phyloP scores from a whole-genome alignment of 1,140 invertebrate species.

The Panagrolaimus sp. region DNA sequence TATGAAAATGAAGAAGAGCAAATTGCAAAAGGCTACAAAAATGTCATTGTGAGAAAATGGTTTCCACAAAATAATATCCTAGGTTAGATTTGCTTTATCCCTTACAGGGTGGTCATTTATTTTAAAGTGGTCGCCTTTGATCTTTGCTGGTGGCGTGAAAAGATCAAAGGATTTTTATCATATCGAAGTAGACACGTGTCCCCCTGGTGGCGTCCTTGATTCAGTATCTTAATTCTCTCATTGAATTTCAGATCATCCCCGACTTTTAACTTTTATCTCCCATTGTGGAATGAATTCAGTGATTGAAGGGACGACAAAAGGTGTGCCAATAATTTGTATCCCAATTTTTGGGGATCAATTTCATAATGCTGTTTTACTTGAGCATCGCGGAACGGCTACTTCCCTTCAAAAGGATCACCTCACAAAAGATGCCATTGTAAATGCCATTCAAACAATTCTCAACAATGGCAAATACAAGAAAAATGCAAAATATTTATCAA shows the following conservation, averaged over 20 bases:
- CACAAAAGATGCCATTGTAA: constrained; percentile 18
- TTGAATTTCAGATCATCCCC: constrained; percentile 19
- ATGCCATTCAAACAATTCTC: constrained; percentile 20
- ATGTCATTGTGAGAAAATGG: constrained; percentile 16
- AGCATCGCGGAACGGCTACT: neutral
- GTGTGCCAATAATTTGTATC: constrained; percentile 73
- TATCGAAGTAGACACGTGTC: no score
- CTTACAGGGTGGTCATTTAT: no score
- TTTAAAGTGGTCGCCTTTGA: no score
- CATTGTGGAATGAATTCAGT: constrained; percentile 75
- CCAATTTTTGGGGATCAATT: constrained; percentile 44
- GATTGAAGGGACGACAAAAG: constrained; percentile 75
- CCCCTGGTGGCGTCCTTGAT: no score
- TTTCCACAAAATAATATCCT: constrained; percentile 22
- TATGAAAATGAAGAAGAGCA: constrained; percentile 25
- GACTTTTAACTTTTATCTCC: constrained; percentile 68
- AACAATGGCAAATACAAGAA: constrained; percentile 22
- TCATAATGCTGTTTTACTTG: constrained; percentile 17
- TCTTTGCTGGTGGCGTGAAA: no score
- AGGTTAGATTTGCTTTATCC: no score
- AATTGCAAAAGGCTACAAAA: constrained; percentile 1
- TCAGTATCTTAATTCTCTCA: no score
- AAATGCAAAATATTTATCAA: constrained; percentile 25
- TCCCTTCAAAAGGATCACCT: no score
- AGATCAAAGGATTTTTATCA: no score